Evolutionary conservation across 2,888 invertebrate genomes (phyloP).

Genomic region (Erannis defoliaria): DNA sequence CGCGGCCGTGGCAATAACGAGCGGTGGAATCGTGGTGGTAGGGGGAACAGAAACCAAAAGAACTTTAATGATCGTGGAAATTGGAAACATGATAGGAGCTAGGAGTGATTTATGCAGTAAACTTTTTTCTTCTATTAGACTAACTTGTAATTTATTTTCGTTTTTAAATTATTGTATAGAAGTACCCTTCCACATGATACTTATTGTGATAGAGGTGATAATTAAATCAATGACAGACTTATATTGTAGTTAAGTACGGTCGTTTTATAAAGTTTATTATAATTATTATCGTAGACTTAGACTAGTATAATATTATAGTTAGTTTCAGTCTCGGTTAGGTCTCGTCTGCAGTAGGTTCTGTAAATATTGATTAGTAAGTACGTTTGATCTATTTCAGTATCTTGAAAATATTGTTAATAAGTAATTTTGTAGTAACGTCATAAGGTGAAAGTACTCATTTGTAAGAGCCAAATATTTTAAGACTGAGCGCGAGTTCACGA

Average conservation of each 20-base stretch:
- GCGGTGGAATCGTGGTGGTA: conserved; percentile 78
- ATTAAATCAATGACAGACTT: conserved; percentile 65
- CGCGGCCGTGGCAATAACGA: conserved; percentile 80
- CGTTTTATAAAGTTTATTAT: conserved; percentile 62
- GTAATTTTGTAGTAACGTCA: conserved; percentile 52
- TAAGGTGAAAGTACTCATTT: conserved; percentile 67
- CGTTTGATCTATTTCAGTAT: conserved; percentile 46
- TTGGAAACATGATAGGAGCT: conserved; percentile 84
- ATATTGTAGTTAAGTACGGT: conserved; percentile 57
- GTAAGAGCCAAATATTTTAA: conserved; percentile 84
- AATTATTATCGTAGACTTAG: conserved; percentile 56
- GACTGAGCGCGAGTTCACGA: conserved; percentile 80
- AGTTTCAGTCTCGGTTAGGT: conserved; percentile 58
- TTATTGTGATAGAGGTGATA: conserved; percentile 78
- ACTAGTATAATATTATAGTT: conserved; percentile 53
- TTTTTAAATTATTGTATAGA: conserved; percentile 46
- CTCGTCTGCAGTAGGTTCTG: conserved; percentile 50
- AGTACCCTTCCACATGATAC: conserved; percentile 71
- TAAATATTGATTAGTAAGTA: conserved; percentile 61
- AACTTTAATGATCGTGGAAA: conserved; percentile 81
- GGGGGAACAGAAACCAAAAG: conserved; percentile 82
- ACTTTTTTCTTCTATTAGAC: conserved; percentile 12
- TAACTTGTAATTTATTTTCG: conserved; percentile 61
- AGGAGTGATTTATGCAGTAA: conserved; percentile 39
- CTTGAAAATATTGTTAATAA: conserved; percentile 43